These are phyloP conservation scores for Leptinotarsa undecemlineata DNA, from an alignment of 1,140 invertebrate species.

Conservation along the genomic window DNA sequence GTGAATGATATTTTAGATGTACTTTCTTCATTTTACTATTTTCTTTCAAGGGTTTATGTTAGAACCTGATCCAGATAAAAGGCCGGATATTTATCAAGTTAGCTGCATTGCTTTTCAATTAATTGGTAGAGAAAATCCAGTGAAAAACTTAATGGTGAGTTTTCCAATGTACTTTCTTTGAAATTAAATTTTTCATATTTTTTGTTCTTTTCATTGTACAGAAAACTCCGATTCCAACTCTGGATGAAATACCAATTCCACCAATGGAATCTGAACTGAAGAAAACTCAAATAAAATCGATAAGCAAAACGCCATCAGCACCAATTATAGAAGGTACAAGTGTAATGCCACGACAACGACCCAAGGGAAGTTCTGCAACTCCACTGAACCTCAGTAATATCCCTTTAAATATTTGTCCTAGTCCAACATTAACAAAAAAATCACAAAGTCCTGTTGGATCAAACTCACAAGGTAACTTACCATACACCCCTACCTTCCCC, in stretches of 20 bases:
- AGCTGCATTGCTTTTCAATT: slow-evolving; percentile 78
- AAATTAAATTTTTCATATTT: neutral
- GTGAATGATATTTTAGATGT: neutral
- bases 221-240: slow-evolving; percentile 67
- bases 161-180: neutral
- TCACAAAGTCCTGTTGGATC: slow-evolving; percentile 50
- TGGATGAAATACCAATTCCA: slow-evolving; percentile 68
- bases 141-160: slow-evolving; percentile 81
- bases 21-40: neutral
- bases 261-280: slow-evolving; percentile 69
- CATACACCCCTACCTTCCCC: slow-evolving; percentile 52
- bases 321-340: slow-evolving; percentile 72
- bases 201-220: slow-evolving; percentile 45
- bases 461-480: slow-evolving; percentile 25
- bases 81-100: slow-evolving; percentile 91
- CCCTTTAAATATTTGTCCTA: slow-evolving; percentile 58
- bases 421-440: slow-evolving; percentile 55
- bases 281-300: slow-evolving; percentile 60
- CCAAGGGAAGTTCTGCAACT: slow-evolving; percentile 66
- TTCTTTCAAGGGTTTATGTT: slow-evolving; percentile 74
- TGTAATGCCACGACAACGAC: slow-evolving; percentile 82
- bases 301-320: slow-evolving; percentile 53
- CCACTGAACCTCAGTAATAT: slow-evolving; percentile 55
- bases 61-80: slow-evolving; percentile 77
- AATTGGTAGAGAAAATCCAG: slow-evolving; percentile 74